Conservation (phyloP, 1,140 invertebrate species). For the Drosophila kohkoa region DNA sequence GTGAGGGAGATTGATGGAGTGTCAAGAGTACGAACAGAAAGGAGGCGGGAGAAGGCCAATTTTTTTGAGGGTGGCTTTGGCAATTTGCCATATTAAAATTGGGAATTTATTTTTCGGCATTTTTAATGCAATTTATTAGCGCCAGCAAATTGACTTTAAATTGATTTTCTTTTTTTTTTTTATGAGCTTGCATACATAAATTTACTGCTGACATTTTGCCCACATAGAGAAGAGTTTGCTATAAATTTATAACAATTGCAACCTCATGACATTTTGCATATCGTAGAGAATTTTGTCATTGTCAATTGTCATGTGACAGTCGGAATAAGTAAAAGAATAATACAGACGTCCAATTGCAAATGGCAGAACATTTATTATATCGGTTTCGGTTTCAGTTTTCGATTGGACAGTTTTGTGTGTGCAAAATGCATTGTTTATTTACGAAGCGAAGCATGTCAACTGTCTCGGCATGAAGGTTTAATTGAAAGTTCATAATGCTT, state of each 20-base stretch:
- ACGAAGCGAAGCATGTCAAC: slow-evolving; percentile 10
- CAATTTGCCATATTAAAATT: slow-evolving; percentile 46
- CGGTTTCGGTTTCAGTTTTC: slow-evolving; percentile 35
- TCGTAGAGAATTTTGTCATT: slow-evolving; percentile 68
- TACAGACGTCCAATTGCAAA: slow-evolving; percentile 57
- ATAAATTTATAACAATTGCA: slow-evolving; percentile 30
- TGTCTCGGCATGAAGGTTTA: slow-evolving; percentile 26
- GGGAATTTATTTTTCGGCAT: slow-evolving; percentile 65
- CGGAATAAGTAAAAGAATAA: slow-evolving; percentile 11
- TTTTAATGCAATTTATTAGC: slow-evolving; percentile 81
- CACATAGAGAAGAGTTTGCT: slow-evolving; percentile 9
- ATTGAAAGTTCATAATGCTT: slow-evolving; percentile 53
- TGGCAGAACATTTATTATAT: slow-evolving; percentile 71
- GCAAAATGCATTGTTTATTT: slow-evolving; percentile 46
- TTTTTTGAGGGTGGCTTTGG: slow-evolving; percentile 9
- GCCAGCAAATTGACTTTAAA: slow-evolving; percentile 72
- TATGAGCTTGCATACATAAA: slow-evolving; percentile 43
- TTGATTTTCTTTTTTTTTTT: slow-evolving; percentile 54
- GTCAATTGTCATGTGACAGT: slow-evolving; percentile 30
- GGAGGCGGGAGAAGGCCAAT: neutral
- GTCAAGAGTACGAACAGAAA: neutral
- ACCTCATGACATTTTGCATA: slow-evolving; percentile 67
- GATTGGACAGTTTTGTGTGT: too few species aligned
- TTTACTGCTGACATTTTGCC: slow-evolving; percentile 50
- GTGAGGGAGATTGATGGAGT: slow-evolving; percentile 26